A percentile compares a stretch with the other conserved stretches of the same genome.
Conservation (phyloP, 2,888 invertebrate species). For the Pachycephus smyrnensis region DNA sequence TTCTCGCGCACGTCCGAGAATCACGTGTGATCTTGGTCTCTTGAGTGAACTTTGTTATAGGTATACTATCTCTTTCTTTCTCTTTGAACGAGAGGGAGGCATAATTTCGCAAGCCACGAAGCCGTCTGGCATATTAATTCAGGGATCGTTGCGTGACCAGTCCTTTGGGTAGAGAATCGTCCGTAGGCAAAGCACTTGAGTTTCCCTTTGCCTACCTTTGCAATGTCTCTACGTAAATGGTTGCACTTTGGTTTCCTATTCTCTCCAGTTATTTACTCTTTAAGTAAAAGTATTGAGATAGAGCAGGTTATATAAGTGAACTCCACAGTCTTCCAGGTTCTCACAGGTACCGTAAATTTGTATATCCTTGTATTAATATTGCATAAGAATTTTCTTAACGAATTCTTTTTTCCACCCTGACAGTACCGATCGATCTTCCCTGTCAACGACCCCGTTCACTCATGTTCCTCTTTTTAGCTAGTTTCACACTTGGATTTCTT, state of each 20-base stretch:
- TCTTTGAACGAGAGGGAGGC: background rate
- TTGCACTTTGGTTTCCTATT: background rate
- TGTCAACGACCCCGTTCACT: background rate
- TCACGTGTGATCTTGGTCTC: background rate
- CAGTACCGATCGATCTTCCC: background rate
- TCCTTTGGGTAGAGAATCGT: too few relatives aligned
- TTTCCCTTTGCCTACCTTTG: background rate
- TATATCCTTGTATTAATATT: background rate
- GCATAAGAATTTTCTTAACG: background rate
- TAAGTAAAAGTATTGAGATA: background rate
- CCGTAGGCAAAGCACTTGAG: background rate
- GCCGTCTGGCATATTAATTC: background rate
- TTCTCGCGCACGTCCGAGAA: background rate
- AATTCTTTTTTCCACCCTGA: background rate
- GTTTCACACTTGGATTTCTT: slow-evolving; percentile 32
- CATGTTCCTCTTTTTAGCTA: background rate
- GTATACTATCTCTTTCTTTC: background rate
- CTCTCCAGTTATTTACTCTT: background rate
- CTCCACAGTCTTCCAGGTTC: too few relatives aligned
- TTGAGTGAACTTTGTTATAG: background rate
- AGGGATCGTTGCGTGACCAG: background rate
- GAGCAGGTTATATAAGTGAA: too few relatives aligned
- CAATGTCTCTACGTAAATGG: background rate
- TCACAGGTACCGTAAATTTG: background rate
- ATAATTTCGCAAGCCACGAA: background rate